phyloP scores from a whole-genome alignment of 92 coral and sea anemone species.

The Anthopleura xanthogrammica region DNA sequence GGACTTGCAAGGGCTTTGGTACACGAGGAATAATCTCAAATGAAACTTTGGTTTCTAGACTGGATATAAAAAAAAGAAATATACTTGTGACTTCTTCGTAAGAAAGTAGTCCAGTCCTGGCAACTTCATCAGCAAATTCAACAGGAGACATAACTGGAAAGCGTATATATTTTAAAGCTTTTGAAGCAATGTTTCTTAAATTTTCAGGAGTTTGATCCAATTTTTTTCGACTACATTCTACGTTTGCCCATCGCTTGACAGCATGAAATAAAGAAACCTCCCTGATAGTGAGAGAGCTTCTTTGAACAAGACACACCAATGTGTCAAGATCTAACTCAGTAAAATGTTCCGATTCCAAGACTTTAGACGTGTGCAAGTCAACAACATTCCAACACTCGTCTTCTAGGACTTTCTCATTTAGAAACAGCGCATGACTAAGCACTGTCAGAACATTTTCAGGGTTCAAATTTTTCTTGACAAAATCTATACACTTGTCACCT shows the following conservation, averaged over 20 bases:
- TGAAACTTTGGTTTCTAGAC: conserved; percentile 59
- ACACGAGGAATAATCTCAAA: conserved; percentile 66
- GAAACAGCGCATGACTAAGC: conserved; percentile 64
- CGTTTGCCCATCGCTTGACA: conserved; percentile 67
- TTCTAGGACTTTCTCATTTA: conserved; percentile 65
- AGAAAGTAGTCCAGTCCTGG: conserved; percentile 67
- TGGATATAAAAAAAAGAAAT: conserved; percentile 73
- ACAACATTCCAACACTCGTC: conserved; percentile 78
- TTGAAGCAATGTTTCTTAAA: conserved; percentile 55
- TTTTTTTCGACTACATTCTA: conserved; percentile 55
- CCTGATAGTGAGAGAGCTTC: conserved; percentile 56
- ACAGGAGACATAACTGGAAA: conserved; percentile 74
- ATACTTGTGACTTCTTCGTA: conserved; percentile 70
- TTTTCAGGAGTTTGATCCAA: conserved; percentile 50
- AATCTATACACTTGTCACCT: conserved; percentile 73
- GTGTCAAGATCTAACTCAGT: conserved; percentile 62
- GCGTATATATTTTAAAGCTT: conserved; percentile 66
- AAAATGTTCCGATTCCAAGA: conserved; percentile 67
- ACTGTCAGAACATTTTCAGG: conserved; percentile 81
- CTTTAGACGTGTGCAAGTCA: conserved; percentile 62
- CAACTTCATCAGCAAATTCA: conserved; percentile 84
- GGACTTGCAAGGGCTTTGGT: conserved; percentile 38
- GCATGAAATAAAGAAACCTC: conserved; percentile 74
- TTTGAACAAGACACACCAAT: conserved; percentile 48
- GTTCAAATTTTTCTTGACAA: conserved; percentile 57